These are phyloP conservation scores for Siniperca obscura DNA, from an alignment of 2,797 vertebrate species.

Conservation along the genomic window DNA sequence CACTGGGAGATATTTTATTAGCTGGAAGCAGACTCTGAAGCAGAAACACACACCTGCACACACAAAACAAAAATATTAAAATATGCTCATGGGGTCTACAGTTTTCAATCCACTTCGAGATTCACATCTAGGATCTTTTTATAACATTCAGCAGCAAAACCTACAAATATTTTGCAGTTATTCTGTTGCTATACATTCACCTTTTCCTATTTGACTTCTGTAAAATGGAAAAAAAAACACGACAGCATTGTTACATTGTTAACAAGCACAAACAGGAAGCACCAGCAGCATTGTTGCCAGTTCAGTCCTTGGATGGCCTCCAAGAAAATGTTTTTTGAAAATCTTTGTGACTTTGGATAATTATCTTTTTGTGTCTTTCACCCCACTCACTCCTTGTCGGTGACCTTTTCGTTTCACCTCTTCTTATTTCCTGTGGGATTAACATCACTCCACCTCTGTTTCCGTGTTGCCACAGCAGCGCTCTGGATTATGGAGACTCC, in stretches of 20 bases:
- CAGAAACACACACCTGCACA: slow-evolving; percentile 16
- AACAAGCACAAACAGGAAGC: slow-evolving; percentile 2
- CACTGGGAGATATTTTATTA: slow-evolving; percentile 65
- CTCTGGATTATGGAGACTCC: slow-evolving; percentile 73
- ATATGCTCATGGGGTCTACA: slow-evolving; percentile 10
- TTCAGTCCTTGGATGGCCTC: slow-evolving; percentile 13
- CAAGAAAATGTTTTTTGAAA: slow-evolving; percentile 24
- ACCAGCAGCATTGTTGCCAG: background rate
- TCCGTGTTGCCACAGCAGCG: slow-evolving; percentile 72
- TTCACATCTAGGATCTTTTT: slow-evolving; percentile 25
- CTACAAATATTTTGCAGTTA: slow-evolving; percentile 2
- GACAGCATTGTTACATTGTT: background rate
- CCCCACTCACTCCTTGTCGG: slow-evolving; percentile 24
- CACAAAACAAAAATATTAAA: slow-evolving; percentile 4
- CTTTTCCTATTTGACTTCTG: background rate
- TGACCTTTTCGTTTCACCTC: slow-evolving; percentile 65
- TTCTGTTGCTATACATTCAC: slow-evolving; percentile 3
- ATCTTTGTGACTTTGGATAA: slow-evolving; percentile 40
- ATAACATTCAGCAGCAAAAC: slow-evolving; percentile 12
- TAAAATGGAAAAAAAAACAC: background rate
- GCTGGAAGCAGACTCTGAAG: slow-evolving; percentile 38
- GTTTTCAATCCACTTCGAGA: slow-evolving; percentile 2
- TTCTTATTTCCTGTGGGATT: slow-evolving; percentile 66
- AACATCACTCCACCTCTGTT: slow-evolving; percentile 56
- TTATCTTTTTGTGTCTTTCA: slow-evolving; percentile 39